phyloP scores from a whole-genome alignment of 2,888 invertebrate genomes.

The Eubasilissa splendida region DNA sequence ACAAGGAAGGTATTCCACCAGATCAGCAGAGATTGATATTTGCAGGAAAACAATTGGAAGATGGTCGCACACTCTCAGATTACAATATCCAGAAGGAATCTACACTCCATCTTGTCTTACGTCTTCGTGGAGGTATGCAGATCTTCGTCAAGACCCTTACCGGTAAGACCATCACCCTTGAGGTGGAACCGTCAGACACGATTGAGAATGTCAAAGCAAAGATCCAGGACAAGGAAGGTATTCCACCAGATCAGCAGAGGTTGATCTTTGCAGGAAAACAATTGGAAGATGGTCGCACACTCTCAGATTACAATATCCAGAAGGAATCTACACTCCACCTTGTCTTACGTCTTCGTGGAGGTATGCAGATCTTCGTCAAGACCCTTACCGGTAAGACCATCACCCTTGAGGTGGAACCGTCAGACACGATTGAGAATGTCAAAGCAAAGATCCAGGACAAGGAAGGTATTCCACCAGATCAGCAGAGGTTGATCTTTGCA shows the following conservation, averaged over 20 bases:
- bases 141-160: constrained; percentile 69
- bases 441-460: constrained; percentile 72
- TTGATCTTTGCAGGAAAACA: constrained; percentile 97
- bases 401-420: constrained; percentile 72
- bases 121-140: constrained; percentile 77
- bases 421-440: constrained; percentile 75
- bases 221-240: constrained; percentile 72
- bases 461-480: constrained; percentile 73
- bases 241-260: constrained; percentile 88
- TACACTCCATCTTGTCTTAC: constrained; percentile 70
- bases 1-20: constrained; percentile 77
- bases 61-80: constrained; percentile 78
- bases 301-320: constrained; percentile 96
- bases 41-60: constrained; percentile 96
- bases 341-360: constrained; percentile 92
- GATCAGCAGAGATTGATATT: constrained; percentile 94
- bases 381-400: constrained; percentile 75
- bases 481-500: constrained; percentile 73
- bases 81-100: constrained; percentile 76
- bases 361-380: constrained; percentile 80
- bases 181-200: constrained; percentile 70
- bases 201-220: constrained; percentile 77
- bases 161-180: constrained; percentile 72
- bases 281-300: constrained; percentile 93
- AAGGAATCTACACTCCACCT: constrained; percentile 94